Conservation (phyloP, 2,113 vertebrate species). For the Entomyzon cyanotis region DNA sequence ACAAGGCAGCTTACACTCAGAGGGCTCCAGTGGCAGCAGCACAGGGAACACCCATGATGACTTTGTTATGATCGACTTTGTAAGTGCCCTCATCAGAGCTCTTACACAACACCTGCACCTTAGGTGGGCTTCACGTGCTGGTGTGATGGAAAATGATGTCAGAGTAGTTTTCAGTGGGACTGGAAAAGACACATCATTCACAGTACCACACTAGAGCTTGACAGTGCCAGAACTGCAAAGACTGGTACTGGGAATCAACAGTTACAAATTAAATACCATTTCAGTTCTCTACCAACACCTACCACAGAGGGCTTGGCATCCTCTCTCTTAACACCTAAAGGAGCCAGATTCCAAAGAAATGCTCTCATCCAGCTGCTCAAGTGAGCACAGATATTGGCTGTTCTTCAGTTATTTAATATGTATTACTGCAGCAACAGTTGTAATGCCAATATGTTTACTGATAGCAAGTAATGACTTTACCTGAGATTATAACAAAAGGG, state of each 20-base stretch:
- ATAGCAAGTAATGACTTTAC: background rate
- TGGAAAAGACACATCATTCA: background rate
- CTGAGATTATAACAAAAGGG: background rate
- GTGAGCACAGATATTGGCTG: background rate
- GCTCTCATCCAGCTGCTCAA: background rate
- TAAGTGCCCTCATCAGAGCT: constrained; percentile 71
- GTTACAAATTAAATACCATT: background rate
- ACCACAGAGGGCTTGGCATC: background rate
- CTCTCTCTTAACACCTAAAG: background rate
- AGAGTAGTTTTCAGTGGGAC: background rate
- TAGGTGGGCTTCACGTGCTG: background rate
- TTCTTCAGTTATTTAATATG: background rate
- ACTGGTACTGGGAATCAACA: background rate
- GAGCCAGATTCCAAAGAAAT: background rate
- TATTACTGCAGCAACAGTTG: background rate
- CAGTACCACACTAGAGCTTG: background rate
- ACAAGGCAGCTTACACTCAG: constrained; percentile 90
- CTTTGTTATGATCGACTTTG: constrained; percentile 98
- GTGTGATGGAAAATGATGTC: background rate
- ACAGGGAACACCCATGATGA: constrained; percentile 87
- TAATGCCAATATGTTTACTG: background rate
- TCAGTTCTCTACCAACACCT: background rate
- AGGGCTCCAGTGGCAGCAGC: constrained; percentile 87
- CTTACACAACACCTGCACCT: background rate
- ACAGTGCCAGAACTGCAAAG: background rate